Percentiles rank a stretch among this genome's conserved stretches.
Evolutionary conservation across 1,140 invertebrate species (phyloP).

Genomic region (Bombus superbus): DNA sequence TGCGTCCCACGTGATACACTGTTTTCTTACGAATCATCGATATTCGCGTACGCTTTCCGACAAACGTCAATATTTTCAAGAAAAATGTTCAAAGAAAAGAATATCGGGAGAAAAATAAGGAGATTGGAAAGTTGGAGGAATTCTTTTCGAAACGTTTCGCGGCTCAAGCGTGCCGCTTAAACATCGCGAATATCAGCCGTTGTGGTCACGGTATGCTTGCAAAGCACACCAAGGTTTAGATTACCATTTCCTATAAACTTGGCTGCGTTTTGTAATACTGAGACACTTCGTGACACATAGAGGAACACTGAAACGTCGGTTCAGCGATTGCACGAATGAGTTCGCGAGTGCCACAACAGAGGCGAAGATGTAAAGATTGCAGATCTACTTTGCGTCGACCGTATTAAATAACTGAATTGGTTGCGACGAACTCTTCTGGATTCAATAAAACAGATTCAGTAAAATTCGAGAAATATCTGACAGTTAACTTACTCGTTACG

Average conservation of each 20-base stretch:
- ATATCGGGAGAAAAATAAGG: not conserved
- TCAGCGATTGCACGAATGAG: not conserved
- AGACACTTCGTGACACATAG: not conserved
- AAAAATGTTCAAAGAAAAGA: not conserved
- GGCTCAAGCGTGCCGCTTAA: not conserved
- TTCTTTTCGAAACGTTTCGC: too few relatives aligned
- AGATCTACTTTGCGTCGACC: not conserved
- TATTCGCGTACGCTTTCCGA: not conserved
- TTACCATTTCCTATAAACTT: conserved; percentile 29
- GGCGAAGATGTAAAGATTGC: not conserved
- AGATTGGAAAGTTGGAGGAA: too few relatives aligned
- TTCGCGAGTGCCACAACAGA: not conserved
- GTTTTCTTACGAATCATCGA: not conserved
- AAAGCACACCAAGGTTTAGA: not conserved
- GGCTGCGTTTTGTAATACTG: not conserved
- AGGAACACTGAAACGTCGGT: conserved; percentile 8
- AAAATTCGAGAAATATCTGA: not conserved
- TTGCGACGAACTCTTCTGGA: not conserved
- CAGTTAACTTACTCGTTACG: too few relatives aligned
- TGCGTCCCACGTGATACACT: not conserved
- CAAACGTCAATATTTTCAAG: not conserved
- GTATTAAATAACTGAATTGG: not conserved
- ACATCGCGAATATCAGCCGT: not conserved
- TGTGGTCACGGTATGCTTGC: not conserved
- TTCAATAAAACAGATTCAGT: too few relatives aligned